These are phyloP conservation scores for Phorcus lineatus DNA, from an alignment of 2,888 invertebrate species.

Conservation along the genomic window DNA sequence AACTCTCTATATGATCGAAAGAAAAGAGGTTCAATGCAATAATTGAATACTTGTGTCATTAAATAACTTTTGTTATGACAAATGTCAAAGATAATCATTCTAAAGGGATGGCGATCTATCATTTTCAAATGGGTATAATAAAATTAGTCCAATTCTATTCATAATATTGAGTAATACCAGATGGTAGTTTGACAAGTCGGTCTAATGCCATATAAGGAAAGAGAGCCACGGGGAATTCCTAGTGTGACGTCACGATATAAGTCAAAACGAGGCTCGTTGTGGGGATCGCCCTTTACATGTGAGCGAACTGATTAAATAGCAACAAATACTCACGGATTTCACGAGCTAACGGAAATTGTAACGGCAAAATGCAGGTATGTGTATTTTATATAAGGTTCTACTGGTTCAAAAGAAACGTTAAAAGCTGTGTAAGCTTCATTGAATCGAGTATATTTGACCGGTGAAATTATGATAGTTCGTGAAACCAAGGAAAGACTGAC, in stretches of 20 bases:
- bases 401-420: no score
- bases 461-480: background rate
- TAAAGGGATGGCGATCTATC: no score
- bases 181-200: background rate
- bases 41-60: no score
- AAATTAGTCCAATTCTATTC: background rate
- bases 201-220: background rate
- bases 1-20: no score
- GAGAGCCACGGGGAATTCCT: background rate
- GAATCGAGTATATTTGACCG: no score
- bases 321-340: no score
- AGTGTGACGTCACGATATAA: background rate
- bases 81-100: no score
- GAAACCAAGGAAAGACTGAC: background rate
- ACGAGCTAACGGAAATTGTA: background rate
- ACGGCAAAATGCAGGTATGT: background rate
- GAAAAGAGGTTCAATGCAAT: no score
- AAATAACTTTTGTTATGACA: no score
- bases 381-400: no score
- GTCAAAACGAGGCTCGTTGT: background rate
- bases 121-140: no score
- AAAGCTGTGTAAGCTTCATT: no score
- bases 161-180: background rate
- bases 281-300: constrained; percentile 10
- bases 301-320: background rate